Base-by-base conservation (phyloP, 2,888 invertebrate genomes). In the Acanthosepion lycidas region DNA sequence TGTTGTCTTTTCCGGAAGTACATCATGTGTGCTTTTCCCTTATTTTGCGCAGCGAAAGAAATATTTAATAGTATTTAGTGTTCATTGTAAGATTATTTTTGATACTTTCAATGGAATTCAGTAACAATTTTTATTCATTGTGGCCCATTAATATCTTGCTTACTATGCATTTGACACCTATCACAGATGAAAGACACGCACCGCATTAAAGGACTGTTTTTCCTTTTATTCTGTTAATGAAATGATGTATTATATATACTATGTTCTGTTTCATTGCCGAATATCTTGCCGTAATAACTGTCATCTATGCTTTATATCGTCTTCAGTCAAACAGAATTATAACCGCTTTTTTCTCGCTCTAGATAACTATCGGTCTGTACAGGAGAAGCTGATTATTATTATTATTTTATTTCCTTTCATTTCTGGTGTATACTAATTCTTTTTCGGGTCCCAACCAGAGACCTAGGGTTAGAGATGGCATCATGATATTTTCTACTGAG, bases 121-220 rank as follows among this genome's bases (percentile, higher is more conserved):
- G 78, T 78, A n/a, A 78, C n/a, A 78, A 78, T n/a, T 78, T n/a
- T 78, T 78, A n/a, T 78, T 78, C 33, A 78, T 78, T 78, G 78
- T 33, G 78, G 0, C 59, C 78, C 78, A 78, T 78, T 78, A 78
- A 78, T 78, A 33, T 78, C n/a, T n/a, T 78, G n/a, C 78, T 78
- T 78, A 5, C n/a, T 33, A 78, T 78, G n/a, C 15, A 78, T 15
- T 15, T 78, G 78, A 78, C 78, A 78, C 33, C 15, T 12, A 5
- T 78, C 33, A 78, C 78, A 78, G n/a, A 15, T 33, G n/a, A n/a
- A 33, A 78, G 33, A 78, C 9, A 33, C n/a, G 12, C 18, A 15
- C n/a, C 5, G 3, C 23, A 78, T n/a, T 78, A 9, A 78, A 18
- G 12, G 15, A n/a, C 3, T 78, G n/a, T 12, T 12, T 78, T 78